Conservation (phyloP, 1,140 invertebrate genomes). For the Rhagoletis zephyria region DNA sequence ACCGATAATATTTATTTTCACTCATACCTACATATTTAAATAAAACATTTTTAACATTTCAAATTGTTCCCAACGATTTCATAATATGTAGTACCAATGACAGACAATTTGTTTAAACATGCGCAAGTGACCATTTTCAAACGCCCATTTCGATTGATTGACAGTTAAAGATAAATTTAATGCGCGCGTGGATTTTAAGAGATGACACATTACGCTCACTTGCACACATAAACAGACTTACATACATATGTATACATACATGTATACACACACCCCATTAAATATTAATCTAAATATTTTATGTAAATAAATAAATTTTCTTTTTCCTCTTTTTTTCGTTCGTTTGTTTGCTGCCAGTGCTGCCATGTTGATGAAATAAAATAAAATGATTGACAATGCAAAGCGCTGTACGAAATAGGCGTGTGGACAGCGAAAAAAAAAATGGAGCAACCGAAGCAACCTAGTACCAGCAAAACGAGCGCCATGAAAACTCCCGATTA, state of each 20-base stretch:
- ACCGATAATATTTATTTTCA: too few species aligned
- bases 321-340: neutral
- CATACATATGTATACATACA: neutral
- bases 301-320: too few species aligned
- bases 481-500: neutral
- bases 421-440: neutral
- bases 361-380: constrained; percentile 44
- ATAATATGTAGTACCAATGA: too few species aligned
- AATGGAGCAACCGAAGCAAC: constrained; percentile 8
- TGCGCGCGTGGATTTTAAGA: neutral
- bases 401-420: neutral
- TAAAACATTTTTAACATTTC: too few species aligned
- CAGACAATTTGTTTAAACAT: too few species aligned
- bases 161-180: neutral
- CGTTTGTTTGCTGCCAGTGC: neutral
- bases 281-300: neutral
- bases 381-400: constrained; percentile 29
- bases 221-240: neutral
- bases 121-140: too few species aligned
- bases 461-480: neutral
- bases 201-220: neutral
- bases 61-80: too few species aligned
- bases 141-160: neutral
- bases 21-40: too few species aligned
- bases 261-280: neutral